Evolutionary conservation across 92 coral and sea anemone genomes (phyloP).

Genomic region (Desmophyllum pertusum): DNA sequence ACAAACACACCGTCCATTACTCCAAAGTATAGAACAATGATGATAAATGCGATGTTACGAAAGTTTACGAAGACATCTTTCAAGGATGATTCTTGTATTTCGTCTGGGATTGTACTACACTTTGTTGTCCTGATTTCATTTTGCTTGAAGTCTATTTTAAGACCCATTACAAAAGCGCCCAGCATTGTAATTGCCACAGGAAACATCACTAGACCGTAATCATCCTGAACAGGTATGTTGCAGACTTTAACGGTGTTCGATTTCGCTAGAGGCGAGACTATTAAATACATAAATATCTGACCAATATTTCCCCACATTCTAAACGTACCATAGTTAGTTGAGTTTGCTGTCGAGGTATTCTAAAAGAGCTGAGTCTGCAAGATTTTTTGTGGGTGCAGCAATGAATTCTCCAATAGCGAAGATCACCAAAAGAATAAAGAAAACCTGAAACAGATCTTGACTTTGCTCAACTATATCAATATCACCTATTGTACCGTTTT

Average conservation of each 20-base stretch:
- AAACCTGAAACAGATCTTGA: not conserved
- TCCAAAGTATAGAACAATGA: slow-evolving; percentile 69
- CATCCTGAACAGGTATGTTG: not conserved
- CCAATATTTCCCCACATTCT: slow-evolving; percentile 42
- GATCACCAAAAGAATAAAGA: not conserved
- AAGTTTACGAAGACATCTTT: slow-evolving; percentile 53
- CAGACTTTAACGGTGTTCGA: not conserved
- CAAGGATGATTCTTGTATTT: not conserved
- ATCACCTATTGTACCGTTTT: too few species aligned
- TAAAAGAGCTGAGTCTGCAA: slow-evolving; percentile 29
- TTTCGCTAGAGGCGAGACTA: not conserved
- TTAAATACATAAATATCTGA: not conserved
- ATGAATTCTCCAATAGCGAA: not conserved
- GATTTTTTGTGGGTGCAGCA: not conserved
- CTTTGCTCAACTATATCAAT: not conserved
- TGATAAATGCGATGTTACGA: slow-evolving; percentile 50
- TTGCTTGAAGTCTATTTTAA: slow-evolving; percentile 2
- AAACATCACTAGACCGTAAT: not conserved
- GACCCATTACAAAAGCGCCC: not conserved
- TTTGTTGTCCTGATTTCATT: not conserved
- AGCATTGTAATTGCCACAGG: not conserved
- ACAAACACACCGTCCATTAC: slow-evolving; percentile 60
- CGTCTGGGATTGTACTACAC: not conserved
- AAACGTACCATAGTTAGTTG: slow-evolving; percentile 6
- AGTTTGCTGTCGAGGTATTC: not conserved